phyloP scores from a whole-genome alignment of 2,888 invertebrate species.

The Encarsia formosa region DNA sequence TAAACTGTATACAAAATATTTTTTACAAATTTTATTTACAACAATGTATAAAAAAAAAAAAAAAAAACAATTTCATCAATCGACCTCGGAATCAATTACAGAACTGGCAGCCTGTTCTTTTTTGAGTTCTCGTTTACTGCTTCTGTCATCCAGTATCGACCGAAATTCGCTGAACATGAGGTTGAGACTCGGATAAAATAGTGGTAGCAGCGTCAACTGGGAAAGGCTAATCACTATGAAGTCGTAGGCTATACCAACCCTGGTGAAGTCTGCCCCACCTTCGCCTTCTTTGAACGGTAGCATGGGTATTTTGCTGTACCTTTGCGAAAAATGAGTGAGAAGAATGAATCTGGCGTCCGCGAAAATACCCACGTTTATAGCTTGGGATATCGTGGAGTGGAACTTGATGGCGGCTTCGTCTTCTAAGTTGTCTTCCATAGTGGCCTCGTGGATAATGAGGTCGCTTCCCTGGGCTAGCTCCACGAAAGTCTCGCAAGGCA shows the following conservation, averaged over 20 bases:
- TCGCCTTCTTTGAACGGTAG: constrained; percentile 60
- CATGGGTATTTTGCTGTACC: constrained; percentile 84
- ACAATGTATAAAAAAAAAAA: no score
- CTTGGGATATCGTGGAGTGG: constrained; percentile 84
- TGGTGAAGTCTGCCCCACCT: constrained; percentile 36
- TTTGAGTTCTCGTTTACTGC: constrained; percentile 4
- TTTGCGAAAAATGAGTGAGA: constrained; percentile 94
- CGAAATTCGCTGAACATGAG: constrained; percentile 57
- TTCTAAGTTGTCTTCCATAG: constrained; percentile 87
- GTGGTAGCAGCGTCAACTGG: constrained; percentile 68
- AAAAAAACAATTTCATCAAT: no score
- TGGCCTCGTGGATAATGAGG: constrained; percentile 94
- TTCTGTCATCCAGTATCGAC: constrained; percentile 5
- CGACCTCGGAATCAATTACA: no score
- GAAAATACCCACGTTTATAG: constrained; percentile 61
- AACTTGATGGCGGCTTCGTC: constrained; percentile 75
- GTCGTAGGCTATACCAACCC: constrained; percentile 89
- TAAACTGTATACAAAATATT: no score
- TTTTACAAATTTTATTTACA: no score
- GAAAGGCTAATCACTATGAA: constrained; percentile 77
- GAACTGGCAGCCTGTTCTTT: no score
- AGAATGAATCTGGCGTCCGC: constrained; percentile 85
- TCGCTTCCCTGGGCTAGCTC: constrained; percentile 69
- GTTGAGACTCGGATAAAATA: constrained; percentile 74
- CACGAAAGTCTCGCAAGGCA: constrained; percentile 77